phyloP scores from a whole-genome alignment of 1,140 invertebrate species.

The Nasonia giraulti region DNA sequence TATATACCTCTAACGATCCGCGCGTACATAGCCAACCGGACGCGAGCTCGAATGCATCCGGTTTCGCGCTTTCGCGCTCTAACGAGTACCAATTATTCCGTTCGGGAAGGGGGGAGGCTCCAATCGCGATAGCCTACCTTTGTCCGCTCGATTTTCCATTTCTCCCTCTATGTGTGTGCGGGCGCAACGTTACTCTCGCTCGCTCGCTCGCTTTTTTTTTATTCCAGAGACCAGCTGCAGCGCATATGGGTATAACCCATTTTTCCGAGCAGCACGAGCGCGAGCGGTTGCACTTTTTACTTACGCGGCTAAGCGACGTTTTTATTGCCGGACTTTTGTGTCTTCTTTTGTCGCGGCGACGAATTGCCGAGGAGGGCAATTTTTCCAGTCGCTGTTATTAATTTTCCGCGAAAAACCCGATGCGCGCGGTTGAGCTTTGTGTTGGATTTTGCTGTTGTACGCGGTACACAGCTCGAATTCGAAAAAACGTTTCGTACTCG shows the following conservation, averaged over 20 bases:
- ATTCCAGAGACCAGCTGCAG: background rate
- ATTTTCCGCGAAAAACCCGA: too few relatives aligned
- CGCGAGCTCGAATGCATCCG: conserved; percentile 38
- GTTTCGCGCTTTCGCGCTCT: conserved; percentile 44
- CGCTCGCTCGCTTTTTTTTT: background rate
- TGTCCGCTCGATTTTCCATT: conserved; percentile 39
- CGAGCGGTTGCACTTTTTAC: background rate
- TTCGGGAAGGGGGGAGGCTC: background rate
- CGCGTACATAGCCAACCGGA: background rate
- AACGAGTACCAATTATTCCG: conserved; percentile 47
- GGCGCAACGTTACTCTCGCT: background rate
- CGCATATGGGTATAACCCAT: conserved; percentile 12
- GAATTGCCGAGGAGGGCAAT: too few relatives aligned
- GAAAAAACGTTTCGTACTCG: too few relatives aligned
- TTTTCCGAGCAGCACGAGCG: background rate
- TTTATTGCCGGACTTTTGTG: conserved; percentile 21
- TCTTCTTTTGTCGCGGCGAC: conserved; percentile 2
- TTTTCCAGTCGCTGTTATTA: too few relatives aligned
- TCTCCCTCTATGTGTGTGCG: background rate
- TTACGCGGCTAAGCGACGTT: conserved; percentile 21
- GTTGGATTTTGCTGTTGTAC: too few relatives aligned
- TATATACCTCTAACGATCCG: background rate
- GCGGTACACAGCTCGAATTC: too few relatives aligned
- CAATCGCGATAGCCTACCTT: conserved; percentile 30
- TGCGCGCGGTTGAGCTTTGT: too few relatives aligned